Conservation (phyloP, 2,888 invertebrate genomes). For the Drosophila buzzatii region DNA sequence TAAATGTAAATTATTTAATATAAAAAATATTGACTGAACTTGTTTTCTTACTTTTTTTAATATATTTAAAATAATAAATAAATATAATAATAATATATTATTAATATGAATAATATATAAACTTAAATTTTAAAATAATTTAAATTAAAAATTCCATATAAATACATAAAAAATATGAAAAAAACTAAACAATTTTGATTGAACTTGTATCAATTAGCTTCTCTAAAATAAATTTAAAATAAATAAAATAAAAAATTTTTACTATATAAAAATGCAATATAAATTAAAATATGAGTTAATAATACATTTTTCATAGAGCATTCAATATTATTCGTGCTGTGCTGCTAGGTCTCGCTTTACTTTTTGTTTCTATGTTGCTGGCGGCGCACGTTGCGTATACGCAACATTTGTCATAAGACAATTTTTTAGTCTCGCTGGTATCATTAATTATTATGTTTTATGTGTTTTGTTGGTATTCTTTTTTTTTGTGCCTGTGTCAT, state of each 20-base stretch:
- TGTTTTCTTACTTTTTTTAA: too few species aligned
- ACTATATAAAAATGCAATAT: neutral
- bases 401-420: constrained; percentile 64
- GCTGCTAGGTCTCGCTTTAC: neutral
- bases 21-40: neutral
- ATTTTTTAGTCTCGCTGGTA: constrained; percentile 2
- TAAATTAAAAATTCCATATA: too few species aligned
- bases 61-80: too few species aligned
- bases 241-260: too few species aligned
- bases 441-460: constrained; percentile 47
- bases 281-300: neutral
- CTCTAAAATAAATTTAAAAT: too few species aligned
- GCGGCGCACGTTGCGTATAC: constrained; percentile 63
- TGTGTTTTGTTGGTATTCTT: neutral
- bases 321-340: neutral
- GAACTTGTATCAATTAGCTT: too few species aligned
- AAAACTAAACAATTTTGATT: too few species aligned
- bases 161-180: too few species aligned
- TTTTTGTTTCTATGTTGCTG: constrained; percentile 16
- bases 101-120: too few species aligned
- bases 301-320: neutral
- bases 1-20: neutral
- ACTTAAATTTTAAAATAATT: too few species aligned
- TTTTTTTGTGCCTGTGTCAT: neutral
- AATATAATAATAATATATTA: too few species aligned